Conservation (phyloP, 2,888 invertebrate species). For the Sinelater perroti region DNA sequence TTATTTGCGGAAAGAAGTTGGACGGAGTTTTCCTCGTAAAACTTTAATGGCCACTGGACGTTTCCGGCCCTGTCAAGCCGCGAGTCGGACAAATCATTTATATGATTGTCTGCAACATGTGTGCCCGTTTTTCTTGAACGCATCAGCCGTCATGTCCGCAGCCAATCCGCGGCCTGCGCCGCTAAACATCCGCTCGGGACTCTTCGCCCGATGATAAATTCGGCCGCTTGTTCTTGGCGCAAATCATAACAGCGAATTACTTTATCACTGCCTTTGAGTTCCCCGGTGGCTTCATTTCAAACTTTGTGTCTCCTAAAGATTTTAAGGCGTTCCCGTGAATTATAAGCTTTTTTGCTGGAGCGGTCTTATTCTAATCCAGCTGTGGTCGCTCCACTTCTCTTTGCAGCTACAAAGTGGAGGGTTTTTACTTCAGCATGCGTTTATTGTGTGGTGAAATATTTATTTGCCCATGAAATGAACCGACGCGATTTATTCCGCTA, state of each 20-base stretch:
- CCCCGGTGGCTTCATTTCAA: slow-evolving; percentile 17
- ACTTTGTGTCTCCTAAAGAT: slow-evolving; percentile 14
- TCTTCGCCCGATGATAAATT: slow-evolving; percentile 20
- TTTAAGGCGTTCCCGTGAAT: slow-evolving; percentile 7
- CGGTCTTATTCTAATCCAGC: slow-evolving; percentile 7
- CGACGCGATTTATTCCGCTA: too few relatives aligned
- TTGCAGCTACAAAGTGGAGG: not conserved
- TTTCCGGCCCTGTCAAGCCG: slow-evolving; percentile 20
- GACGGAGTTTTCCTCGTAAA: slow-evolving; percentile 20
- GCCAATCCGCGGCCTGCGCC: slow-evolving; percentile 27
- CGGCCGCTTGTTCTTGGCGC: slow-evolving; percentile 12
- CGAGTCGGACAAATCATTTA: slow-evolving; percentile 31
- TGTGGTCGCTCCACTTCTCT: slow-evolving; percentile 3
- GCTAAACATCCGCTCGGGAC: slow-evolving; percentile 22
- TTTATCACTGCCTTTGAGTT: slow-evolving; percentile 21
- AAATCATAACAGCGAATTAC: slow-evolving; percentile 19
- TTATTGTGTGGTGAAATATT: too few relatives aligned
- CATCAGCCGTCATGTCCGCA: slow-evolving; percentile 25
- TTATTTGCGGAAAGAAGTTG: not conserved
- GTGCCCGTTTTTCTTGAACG: slow-evolving; percentile 31
- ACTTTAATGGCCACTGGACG: slow-evolving; percentile 23
- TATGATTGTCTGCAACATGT: slow-evolving; percentile 30
- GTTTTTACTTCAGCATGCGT: too few relatives aligned
- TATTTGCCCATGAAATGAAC: too few relatives aligned
- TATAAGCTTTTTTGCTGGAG: slow-evolving; percentile 3